Base-by-base conservation (phyloP, 1,140 invertebrate genomes). In the Leguminivora glycinivorella region DNA sequence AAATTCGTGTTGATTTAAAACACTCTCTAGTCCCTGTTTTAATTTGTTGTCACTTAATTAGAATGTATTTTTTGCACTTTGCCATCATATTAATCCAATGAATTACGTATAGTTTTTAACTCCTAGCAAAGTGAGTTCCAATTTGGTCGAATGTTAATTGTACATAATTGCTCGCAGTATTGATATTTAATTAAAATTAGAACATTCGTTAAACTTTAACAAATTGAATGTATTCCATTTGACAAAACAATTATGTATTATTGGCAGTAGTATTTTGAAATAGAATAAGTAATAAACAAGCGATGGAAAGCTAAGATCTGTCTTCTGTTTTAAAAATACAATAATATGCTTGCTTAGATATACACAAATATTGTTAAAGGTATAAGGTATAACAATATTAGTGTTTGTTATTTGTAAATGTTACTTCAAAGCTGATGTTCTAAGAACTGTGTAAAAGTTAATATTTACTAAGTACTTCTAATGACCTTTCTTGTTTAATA, bases 401-500 rank as follows among this genome's bases (percentile, higher is more conserved):
- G 34, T 43, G n/a, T 10, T 43, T 43, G 4, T 43, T 43, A n/a
- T 43, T 43, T 43, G 2, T 43, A 43, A 14, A 17, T 43, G 4
- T n/a, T 17, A 5, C n/a, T n/a, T n/a, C 9, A 34, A 5, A 4
- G 10, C n/a, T 3, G 12, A 0, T 43, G 12, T 43, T 43, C 12
- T n/a, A n/a, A n/a, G 40, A 43, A 43, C n/a, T 43, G 10, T 14
- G n/a, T 4, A 43, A 17, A 43, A 43, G 31, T 0, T 52, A 52
- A 58, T 58, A 58, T 58, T 58, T 12, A 58, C 24, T 58, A 14
- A 25, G 25, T 58, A 58, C 2, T 22, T 10, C 52, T 58, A 58
- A 58, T 58, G 56, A 25, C 14, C 25, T 24, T 58, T 58, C 26
- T 24, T 25, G 9, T 5, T 22, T 0, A 58, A 26, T 2, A 22